Conservation (phyloP, 1,140 invertebrate species). For the Ditylenchus dipsaci region DNA sequence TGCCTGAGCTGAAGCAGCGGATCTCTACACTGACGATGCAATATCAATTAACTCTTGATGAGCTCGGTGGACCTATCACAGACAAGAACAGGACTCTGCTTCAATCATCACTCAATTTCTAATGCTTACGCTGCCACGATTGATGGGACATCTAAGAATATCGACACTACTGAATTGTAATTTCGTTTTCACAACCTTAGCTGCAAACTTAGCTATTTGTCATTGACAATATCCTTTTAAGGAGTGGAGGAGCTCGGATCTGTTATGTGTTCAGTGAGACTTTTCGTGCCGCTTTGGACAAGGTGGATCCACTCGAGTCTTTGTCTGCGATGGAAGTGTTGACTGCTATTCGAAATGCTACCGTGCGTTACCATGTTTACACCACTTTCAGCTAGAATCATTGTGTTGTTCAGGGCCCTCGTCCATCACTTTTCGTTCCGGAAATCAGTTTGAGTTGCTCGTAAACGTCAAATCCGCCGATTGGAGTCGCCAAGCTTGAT, state of each 20-base stretch:
- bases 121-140: slow-evolving; percentile 95
- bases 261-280: slow-evolving; percentile 99
- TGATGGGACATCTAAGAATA: slow-evolving; percentile 84
- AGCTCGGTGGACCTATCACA: slow-evolving; percentile 13
- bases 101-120: slow-evolving; percentile 80
- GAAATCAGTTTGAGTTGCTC: slow-evolving; percentile 79
- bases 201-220: neutral
- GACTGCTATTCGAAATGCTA: slow-evolving; percentile 94
- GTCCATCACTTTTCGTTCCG: slow-evolving; percentile 91
- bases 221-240: neutral
- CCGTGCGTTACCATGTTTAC: slow-evolving; percentile 61
- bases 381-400: neutral
- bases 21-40: slow-evolving; percentile 9
- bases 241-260: slow-evolving; percentile 84
- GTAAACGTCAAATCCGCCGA: slow-evolving; percentile 93
- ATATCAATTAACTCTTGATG: neutral
- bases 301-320: slow-evolving; percentile 85
- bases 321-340: slow-evolving; percentile 88
- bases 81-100: slow-evolving; percentile 10
- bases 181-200: too few species aligned
- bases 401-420: slow-evolving; percentile 68
- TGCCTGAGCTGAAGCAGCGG: slow-evolving; percentile 76
- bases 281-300: slow-evolving; percentile 84
- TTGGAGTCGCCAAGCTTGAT: slow-evolving; percentile 89
- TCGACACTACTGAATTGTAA: neutral